A percentile compares a stretch with the other conserved stretches of the same genome.
Conservation (phyloP, 92 coral and sea anemone genomes). For the Ricordea florida region DNA sequence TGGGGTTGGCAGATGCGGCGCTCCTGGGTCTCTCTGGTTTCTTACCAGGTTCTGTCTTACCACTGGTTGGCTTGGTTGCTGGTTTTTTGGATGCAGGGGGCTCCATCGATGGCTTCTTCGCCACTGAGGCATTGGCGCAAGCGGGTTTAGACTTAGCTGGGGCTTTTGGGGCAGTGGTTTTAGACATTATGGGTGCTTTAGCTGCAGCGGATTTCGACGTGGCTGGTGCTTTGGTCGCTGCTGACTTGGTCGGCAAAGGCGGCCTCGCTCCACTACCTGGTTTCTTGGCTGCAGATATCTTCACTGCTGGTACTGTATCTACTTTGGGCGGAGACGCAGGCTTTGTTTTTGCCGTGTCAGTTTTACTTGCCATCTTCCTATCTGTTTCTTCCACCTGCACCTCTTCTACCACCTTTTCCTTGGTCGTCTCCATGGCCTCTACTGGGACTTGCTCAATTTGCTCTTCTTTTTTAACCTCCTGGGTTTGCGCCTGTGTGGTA, state of each 20-base stretch:
- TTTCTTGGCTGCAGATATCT: constrained; percentile 14
- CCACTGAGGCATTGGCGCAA: background rate
- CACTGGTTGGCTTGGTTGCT: constrained; percentile 10
- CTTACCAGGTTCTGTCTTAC: background rate
- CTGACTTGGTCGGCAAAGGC: background rate
- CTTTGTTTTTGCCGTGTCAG: constrained; percentile 17
- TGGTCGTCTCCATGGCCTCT: background rate
- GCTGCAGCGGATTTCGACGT: background rate
- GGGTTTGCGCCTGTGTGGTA: background rate
- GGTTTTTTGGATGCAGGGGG: constrained; percentile 22
- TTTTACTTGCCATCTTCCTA: background rate
- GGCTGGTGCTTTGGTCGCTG: constrained; percentile 2
- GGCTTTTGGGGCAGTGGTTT: background rate
- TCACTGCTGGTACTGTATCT: background rate
- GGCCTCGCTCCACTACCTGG: constrained; percentile 31
- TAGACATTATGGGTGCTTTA: constrained; percentile 1
- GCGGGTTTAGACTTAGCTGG: background rate
- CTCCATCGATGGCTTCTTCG: background rate
- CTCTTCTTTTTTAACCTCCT: too few relatives aligned
- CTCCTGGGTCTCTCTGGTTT: too few relatives aligned
- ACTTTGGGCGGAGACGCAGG: constrained; percentile 20
- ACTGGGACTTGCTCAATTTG: background rate
- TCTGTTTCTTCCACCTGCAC: background rate
- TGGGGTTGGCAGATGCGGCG: too few relatives aligned
- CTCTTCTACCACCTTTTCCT: background rate